These are phyloP conservation scores for Grallaria varia DNA, from an alignment of 2,113 vertebrate species.

Conservation along the genomic window DNA sequence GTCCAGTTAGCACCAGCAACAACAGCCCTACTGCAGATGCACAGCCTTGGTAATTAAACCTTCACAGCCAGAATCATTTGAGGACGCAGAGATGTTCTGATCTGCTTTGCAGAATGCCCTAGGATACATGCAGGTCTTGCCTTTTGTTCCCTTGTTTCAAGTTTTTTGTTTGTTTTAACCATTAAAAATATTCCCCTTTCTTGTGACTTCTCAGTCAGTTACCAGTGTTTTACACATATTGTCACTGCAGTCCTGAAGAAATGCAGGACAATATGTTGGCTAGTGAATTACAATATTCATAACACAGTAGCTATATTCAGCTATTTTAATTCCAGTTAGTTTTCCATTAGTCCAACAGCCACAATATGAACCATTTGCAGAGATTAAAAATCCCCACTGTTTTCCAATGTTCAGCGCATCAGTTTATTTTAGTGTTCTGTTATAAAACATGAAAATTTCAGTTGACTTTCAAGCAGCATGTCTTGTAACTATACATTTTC, in stretches of 20 bases:
- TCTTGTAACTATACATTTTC: slow-evolving; percentile 56
- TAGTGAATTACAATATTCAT: slow-evolving; percentile 31
- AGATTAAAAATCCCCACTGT: background rate
- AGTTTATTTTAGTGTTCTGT: slow-evolving; percentile 13
- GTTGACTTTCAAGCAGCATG: slow-evolving; percentile 55
- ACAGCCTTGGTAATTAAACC: background rate
- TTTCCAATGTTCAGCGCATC: slow-evolving; percentile 26
- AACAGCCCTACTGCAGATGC: slow-evolving; percentile 36
- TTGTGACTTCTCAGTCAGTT: slow-evolving; percentile 59
- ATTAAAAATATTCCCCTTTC: slow-evolving; percentile 41
- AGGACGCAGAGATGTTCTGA: background rate
- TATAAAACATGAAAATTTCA: slow-evolving; percentile 58
- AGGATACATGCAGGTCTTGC: background rate
- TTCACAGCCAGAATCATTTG: background rate
- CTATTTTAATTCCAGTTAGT: slow-evolving; percentile 75
- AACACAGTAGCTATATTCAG: slow-evolving; percentile 61
- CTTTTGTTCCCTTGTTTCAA: background rate
- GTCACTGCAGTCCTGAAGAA: slow-evolving; percentile 58
- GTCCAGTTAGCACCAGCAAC: background rate
- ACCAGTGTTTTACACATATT: slow-evolving; percentile 26
- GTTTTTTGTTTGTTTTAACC: slow-evolving; percentile 20
- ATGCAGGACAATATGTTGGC: slow-evolving; percentile 8
- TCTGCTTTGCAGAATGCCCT: background rate
- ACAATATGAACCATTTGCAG: slow-evolving; percentile 23
- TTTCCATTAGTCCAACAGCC: slow-evolving; percentile 47